Base-by-base conservation (phyloP, 2,888 invertebrate species). In the Hypselothyrea guttata region DNA sequence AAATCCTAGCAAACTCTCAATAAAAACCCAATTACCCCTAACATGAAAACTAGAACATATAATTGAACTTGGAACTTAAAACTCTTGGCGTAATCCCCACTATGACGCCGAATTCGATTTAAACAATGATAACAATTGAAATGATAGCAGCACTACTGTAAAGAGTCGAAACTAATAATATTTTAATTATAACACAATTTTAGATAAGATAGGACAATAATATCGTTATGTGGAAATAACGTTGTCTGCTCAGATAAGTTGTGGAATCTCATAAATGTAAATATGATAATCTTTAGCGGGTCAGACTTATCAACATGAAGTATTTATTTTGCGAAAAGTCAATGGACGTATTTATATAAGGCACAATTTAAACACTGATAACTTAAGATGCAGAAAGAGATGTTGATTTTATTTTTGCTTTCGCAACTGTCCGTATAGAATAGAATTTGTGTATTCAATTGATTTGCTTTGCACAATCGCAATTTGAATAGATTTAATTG, bases 401-500 rank as follows among this genome's bases (percentile, higher is more conserved):
- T 28, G 22, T 40, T 16, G 35, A 53, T 60, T 65, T 51, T 53
- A 8, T 5, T 9, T 13, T 11, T 31, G n/a, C 51, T 31, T 34
- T 13, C 15, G 9, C 15, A 11, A 22, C 11, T 45, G 18, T 31
- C 7, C 46, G 2, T 34, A 18, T 12, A 22, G 13, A 28, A 16
- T 30, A 33, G 5, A 47, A 12, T 53, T 63, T 51, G 52, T 51
- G 22, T 30, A 11, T 15, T 44, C 49, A 51, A 54, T 55, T 55
- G 40, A 52, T 60, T 54, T 51, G 41, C 11, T 38, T 49, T 42
- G 15, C 40, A 28, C 48, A 41, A 41, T 13, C 41, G 9, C n/a
- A 13, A 31, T 48, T 60, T 65, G 45, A 65, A 60, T 44, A n/a
- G 35, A 47, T 40, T 44, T 40, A 61, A 47, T 70, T 71, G 52